A percentile compares a stretch with the other conserved stretches of the same genome.
Conservation (phyloP, 2,113 vertebrate genomes). For the Anser cygnoides region DNA sequence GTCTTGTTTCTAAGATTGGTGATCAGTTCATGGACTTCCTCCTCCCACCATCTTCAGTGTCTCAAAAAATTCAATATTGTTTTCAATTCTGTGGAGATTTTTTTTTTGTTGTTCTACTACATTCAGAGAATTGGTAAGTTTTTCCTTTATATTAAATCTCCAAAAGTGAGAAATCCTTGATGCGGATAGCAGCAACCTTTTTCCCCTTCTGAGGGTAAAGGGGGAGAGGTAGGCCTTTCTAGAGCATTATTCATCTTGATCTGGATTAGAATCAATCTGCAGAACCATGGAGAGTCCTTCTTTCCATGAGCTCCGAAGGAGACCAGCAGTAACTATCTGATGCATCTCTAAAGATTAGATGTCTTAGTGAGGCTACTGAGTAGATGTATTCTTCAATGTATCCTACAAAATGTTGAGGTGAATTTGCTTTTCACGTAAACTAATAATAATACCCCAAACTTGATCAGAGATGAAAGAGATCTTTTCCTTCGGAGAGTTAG, state of each 20-base stretch:
- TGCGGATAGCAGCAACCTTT: background rate
- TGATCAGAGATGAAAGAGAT: constrained; percentile 34
- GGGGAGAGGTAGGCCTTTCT: background rate
- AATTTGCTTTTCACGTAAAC: constrained; percentile 41
- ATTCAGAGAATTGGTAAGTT: background rate
- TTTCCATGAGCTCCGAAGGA: background rate
- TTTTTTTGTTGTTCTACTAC: background rate
- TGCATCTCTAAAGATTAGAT: rapidly evolving
- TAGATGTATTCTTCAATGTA: background rate
- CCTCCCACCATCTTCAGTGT: background rate
- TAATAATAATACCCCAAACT: constrained; percentile 43
- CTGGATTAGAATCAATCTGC: background rate
- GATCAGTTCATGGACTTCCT: background rate
- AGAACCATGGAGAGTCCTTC: background rate
- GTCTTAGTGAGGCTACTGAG: background rate
- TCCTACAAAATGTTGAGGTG: background rate
- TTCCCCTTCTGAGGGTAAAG: background rate
- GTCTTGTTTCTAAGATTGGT: rapidly evolving
- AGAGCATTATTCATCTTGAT: no score
- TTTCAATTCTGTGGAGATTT: background rate
- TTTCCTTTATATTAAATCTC: background rate
- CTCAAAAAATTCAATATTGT: background rate
- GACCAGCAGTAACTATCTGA: background rate
- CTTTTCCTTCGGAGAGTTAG: constrained; percentile 16
- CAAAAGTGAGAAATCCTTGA: background rate